Evolutionary conservation across 2,113 vertebrate genomes (phyloP), one percentile per base, ranked within the genome.

Genomic region (Proterorhinus semilunaris): DNA sequence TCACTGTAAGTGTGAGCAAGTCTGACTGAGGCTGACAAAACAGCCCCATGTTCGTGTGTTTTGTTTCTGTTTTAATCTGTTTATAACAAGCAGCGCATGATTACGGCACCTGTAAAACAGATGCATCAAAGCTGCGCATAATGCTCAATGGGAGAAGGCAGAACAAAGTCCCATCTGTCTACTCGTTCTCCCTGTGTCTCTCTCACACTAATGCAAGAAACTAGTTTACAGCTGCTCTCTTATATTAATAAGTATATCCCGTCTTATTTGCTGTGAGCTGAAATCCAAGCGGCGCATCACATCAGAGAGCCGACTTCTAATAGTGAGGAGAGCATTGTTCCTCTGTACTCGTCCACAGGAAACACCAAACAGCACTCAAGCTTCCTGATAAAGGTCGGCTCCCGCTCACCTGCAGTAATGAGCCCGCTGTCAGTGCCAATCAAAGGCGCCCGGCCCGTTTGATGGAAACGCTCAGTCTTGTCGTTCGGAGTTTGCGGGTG

Each of bases 341-440:
- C 87, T 94, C 93, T 93, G 90, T 83, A 83, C 92, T 92, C 90
- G 68, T 90, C 90, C 85, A 85, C 89, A 92, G 92, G 91, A 92
- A 93, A 94, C 91, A 93, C 88, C 90, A 93, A 94, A 93, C 91
- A 93, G 91, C 93, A 95, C 93, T 96, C 93, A 92, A 89, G 89
- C 90, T 82, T 86, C 91, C 93, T 91, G 88, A 93, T 88, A 86
- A 94, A 94, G 89, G 86, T 90, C 84, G 81, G 69, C 85, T 83
- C 94, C 92, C 90, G 91, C 88, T 92, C 90, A 89, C 93, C 93
- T 94, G 92, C 94, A 86, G 93, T 95, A 96, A 95, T 95, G 94
- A 96, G 92, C 89, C 85, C 87, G 73, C 86, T 93, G 93, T 93
- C 92, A 88, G 84, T 88, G 93, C 91, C 92, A 93, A 93, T 93